A percentile compares a stretch with the other conserved stretches of the same genome.
phyloP scores from a whole-genome alignment of 2,113 vertebrate species.

The Calyptommatus sinebrachiatus region DNA sequence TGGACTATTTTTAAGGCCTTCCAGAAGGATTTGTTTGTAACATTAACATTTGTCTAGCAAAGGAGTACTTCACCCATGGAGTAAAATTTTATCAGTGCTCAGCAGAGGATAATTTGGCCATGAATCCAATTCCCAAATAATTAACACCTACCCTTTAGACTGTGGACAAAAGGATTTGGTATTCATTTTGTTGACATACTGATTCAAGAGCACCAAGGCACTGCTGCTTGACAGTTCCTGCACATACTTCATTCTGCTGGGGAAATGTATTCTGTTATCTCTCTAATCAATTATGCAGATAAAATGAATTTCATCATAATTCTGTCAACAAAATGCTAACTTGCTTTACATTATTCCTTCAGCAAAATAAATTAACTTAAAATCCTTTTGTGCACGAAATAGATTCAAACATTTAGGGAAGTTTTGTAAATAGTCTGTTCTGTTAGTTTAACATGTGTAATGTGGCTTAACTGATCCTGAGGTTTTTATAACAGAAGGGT shows the following conservation, averaged over 20 bases:
- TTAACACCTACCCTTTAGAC: conserved; percentile 58
- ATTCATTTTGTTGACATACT: conserved; percentile 61
- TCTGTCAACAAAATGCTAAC: conserved; percentile 75
- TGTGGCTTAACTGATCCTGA: conserved; percentile 33
- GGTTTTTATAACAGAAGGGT: conserved; percentile 22
- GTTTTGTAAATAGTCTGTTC: conserved; percentile 62
- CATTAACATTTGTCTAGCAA: conserved; percentile 10
- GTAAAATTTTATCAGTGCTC: conserved; percentile 55
- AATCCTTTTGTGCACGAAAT: conserved; percentile 70
- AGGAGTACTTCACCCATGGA: neutral
- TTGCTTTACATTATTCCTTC: conserved; percentile 69
- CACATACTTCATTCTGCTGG: conserved; percentile 51
- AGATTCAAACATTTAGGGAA: conserved; percentile 69
- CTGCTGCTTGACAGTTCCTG: conserved; percentile 57
- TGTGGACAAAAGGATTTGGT: conserved; percentile 61
- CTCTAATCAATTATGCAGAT: conserved; percentile 67
- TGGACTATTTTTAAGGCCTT: neutral
- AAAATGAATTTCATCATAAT: conserved; percentile 73
- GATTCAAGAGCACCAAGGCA: conserved; percentile 53
- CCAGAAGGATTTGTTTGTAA: conserved; percentile 12
- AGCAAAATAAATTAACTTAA: conserved; percentile 75
- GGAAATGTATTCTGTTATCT: conserved; percentile 59
- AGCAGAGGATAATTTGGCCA: conserved; percentile 56
- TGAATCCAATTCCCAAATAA: conserved; percentile 48
- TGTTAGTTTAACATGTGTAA: conserved; percentile 55